phyloP scores from a whole-genome alignment of 2,888 invertebrate species.

The Odontomyia ornata region DNA sequence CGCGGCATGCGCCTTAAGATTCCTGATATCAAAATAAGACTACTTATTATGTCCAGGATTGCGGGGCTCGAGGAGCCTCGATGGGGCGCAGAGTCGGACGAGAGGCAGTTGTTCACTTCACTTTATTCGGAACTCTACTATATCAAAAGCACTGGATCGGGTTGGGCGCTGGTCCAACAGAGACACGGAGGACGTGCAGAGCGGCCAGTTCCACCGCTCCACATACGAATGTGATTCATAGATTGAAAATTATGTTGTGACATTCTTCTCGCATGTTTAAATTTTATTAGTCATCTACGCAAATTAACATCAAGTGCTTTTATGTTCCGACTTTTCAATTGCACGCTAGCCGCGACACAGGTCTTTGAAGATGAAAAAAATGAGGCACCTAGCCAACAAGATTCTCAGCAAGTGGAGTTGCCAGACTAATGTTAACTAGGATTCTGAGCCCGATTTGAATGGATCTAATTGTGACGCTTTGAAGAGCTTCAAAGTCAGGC shows the following conservation, averaged over 20 bases:
- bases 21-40: slow-evolving; percentile 13
- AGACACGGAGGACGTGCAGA: slow-evolving; percentile 31
- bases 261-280: slow-evolving; percentile 55
- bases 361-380: background rate
- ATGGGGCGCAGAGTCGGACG: background rate
- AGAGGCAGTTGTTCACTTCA: background rate
- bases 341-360: slow-evolving; percentile 4
- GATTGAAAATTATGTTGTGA: slow-evolving; percentile 55
- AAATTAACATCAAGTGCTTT: slow-evolving; percentile 45
- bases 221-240: slow-evolving; percentile 52
- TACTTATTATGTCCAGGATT: background rate
- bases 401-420: background rate
- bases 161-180: background rate
- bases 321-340: slow-evolving; percentile 48
- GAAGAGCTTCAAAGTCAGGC: too few species aligned
- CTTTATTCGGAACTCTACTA: slow-evolving; percentile 26
- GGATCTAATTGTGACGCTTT: too few species aligned
- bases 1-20: slow-evolving; percentile 48
- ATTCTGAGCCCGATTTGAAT: too few species aligned
- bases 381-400: slow-evolving; percentile 7
- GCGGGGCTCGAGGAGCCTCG: background rate
- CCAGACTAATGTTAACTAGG: background rate
- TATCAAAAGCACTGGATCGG: background rate
- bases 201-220: slow-evolving; percentile 2
- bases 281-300: slow-evolving; percentile 55